Conservation (phyloP, 2,888 invertebrate genomes). For the Lasioglossum vierecki region DNA sequence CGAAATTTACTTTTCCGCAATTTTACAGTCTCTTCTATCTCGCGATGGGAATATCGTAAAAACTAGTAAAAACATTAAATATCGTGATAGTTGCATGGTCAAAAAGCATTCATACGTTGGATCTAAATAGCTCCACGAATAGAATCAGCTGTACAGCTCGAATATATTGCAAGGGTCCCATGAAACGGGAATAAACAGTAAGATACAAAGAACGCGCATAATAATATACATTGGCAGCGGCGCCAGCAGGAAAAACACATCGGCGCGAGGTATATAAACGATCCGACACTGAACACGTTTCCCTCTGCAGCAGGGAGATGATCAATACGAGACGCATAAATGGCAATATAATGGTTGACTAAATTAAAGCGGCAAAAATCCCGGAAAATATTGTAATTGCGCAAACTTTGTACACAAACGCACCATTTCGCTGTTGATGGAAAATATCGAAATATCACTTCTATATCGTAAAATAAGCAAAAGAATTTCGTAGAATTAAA, state of each 20-base stretch:
- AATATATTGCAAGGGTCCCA: background rate
- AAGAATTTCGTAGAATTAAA: background rate
- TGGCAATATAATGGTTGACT: slow-evolving; percentile 70
- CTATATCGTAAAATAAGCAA: background rate
- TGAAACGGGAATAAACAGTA: background rate
- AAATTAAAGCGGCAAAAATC: slow-evolving; percentile 60
- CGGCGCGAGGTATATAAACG: background rate
- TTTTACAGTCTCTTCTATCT: background rate
- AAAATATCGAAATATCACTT: background rate
- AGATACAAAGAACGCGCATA: background rate
- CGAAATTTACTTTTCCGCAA: background rate
- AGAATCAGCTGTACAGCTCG: background rate
- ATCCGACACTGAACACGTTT: background rate
- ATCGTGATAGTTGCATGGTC: background rate
- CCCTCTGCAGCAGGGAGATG: background rate
- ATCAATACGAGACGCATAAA: slow-evolving; percentile 40
- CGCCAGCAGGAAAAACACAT: background rate
- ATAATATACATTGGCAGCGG: background rate
- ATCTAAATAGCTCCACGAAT: background rate
- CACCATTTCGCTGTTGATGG: slow-evolving; percentile 58
- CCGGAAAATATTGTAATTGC: slow-evolving; percentile 68
- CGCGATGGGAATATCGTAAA: background rate
- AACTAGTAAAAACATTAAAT: background rate
- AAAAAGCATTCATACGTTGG: background rate
- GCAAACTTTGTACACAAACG: slow-evolving; percentile 54